Evolutionary conservation across 2,113 vertebrate species (phyloP).

Genomic region (Carettochelys insculpta): DNA sequence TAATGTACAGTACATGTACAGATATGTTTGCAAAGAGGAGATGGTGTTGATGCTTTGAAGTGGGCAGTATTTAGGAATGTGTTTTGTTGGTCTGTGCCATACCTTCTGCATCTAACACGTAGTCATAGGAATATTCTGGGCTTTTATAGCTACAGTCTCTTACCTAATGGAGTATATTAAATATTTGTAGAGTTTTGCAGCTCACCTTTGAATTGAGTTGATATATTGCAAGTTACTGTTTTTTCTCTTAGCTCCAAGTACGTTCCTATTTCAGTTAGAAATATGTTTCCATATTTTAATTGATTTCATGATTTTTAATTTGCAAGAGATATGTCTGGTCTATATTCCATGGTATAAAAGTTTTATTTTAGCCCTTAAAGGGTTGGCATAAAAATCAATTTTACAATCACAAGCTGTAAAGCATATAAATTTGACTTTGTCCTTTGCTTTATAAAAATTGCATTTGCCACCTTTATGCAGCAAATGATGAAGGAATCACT

Average conservation of each 20-base stretch:
- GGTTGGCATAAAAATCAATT: background rate
- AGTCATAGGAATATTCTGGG: background rate
- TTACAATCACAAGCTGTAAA: background rate
- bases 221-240: background rate
- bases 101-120: background rate
- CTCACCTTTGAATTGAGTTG: background rate
- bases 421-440: background rate
- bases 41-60: background rate
- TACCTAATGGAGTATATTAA: background rate
- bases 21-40: background rate
- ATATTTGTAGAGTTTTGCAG: background rate
- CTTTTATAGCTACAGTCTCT: background rate
- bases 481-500: background rate
- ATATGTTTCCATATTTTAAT: background rate
- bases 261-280: background rate
- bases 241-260: background rate
- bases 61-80: background rate
- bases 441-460: conserved; percentile 14
- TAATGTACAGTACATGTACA: background rate
- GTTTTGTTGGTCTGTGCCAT: background rate
- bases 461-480: background rate
- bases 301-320: background rate
- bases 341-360: background rate
- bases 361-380: background rate
- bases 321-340: background rate